A percentile compares a stretch with the other conserved stretches of the same genome.
These are phyloP conservation scores for Haemorhous mexicanus DNA, from an alignment of 2,113 vertebrate genomes.

Conservation along the genomic window DNA sequence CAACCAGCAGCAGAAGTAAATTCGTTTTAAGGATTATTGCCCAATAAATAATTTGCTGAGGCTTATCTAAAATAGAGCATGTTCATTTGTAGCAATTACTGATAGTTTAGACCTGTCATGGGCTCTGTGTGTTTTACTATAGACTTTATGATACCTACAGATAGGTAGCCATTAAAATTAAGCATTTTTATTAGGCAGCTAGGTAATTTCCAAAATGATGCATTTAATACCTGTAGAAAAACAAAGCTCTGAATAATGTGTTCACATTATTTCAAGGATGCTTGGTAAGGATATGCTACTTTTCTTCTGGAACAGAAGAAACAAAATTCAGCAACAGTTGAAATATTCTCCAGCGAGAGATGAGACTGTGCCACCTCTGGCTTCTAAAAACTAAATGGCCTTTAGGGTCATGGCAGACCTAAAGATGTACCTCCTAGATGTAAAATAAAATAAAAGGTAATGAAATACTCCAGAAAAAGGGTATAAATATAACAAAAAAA, in stretches of 20 bases:
- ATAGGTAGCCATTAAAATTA: neutral
- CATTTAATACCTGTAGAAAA: neutral
- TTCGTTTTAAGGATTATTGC: constrained; percentile 42
- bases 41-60: constrained; percentile 50
- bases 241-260: neutral
- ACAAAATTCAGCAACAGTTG: neutral
- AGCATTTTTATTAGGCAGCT: neutral
- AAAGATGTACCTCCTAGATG: neutral
- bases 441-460: neutral
- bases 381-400: neutral
- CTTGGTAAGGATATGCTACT: neutral
- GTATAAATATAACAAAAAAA: neutral
- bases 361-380: neutral
- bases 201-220: neutral
- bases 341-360: neutral
- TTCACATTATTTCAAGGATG: neutral
- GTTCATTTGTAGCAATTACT: constrained; percentile 27
- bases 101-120: neutral
- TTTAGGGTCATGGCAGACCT: neutral
- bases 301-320: neutral
- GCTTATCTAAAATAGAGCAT: neutral
- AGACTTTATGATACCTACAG: neutral
- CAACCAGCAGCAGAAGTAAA: constrained; percentile 40
- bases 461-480: neutral
- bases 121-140: neutral